phyloP scores from a whole-genome alignment of 1,140 invertebrate species.

The Aphelenchoides avenae region DNA sequence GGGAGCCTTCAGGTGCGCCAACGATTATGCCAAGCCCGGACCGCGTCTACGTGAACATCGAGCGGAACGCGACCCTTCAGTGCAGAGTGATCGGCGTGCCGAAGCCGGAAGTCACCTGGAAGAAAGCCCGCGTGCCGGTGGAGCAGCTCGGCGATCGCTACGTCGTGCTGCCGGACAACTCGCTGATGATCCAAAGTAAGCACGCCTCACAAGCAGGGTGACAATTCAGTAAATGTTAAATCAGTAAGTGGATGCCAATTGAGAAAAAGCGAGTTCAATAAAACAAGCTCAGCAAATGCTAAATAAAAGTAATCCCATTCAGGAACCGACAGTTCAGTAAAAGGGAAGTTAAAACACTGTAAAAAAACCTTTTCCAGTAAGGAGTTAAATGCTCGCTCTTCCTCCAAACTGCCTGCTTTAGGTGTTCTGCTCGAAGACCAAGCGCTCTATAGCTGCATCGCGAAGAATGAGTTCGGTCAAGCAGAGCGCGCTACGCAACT shows the following conservation, averaged over 20 bases:
- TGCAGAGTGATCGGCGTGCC: conserved; percentile 59
- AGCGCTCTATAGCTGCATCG: conserved; percentile 60
- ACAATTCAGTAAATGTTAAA: no score
- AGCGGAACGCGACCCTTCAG: conserved; percentile 56
- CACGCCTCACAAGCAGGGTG: no score
- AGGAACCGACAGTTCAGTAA: no score
- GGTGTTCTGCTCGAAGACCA: conserved; percentile 48
- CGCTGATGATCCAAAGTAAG: conserved; percentile 37
- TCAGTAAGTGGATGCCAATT: no score
- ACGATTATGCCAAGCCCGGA: conserved; percentile 58
- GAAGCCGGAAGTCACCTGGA: conserved; percentile 57
- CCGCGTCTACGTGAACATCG: conserved; percentile 60
- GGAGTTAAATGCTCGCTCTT: no score
- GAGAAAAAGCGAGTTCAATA: no score
- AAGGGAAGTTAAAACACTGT: no score
- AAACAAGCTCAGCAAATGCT: no score
- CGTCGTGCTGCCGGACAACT: conserved; percentile 49
- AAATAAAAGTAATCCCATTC: no score
- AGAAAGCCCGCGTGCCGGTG: conserved; percentile 48
- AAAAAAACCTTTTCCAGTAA: no score
- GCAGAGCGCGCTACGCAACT: conserved; percentile 59
- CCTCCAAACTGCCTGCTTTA: no score
- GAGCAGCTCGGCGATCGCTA: conserved; percentile 35
- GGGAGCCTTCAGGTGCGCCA: conserved; percentile 57
- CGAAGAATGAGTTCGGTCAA: conserved; percentile 62